These are phyloP conservation scores for Doryteuthis pealeii DNA, from an alignment of 1,140 invertebrate species.

Conservation along the genomic window DNA sequence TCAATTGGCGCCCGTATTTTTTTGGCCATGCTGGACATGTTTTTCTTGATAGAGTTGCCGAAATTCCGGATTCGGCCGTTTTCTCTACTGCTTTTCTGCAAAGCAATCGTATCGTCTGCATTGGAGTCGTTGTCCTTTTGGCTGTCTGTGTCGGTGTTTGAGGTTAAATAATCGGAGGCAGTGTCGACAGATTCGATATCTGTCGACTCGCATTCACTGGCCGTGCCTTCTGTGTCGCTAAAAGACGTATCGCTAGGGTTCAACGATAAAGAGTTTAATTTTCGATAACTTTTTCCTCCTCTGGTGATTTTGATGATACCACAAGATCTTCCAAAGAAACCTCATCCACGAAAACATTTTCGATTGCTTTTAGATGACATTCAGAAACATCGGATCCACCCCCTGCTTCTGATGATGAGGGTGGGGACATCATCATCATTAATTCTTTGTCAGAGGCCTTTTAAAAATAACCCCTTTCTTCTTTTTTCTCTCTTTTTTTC, in stretches of 20 bases:
- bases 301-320: no score
- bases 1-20: conserved; percentile 35
- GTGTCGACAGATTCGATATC: conserved; percentile 14
- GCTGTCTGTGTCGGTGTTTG: background rate
- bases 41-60: background rate
- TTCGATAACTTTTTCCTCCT: no score
- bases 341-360: no score
- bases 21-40: conserved; percentile 13
- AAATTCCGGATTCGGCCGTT: conserved; percentile 2
- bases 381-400: no score
- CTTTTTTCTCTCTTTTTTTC: conserved; percentile 13
- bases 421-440: no score
- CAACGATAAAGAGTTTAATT: conserved; percentile 1
- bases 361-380: no score
- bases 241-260: conserved; percentile 28
- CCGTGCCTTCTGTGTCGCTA: conserved; percentile 21
- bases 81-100: conserved; percentile 14
- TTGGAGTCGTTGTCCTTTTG: conserved; percentile 18
- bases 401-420: no score
- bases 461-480: conserved; percentile 28
- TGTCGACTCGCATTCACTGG: conserved; percentile 15
- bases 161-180: background rate
- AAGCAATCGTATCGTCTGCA: conserved; percentile 5
- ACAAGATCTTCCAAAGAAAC: no score
- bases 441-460: background rate